phyloP scores from a whole-genome alignment of 2,113 vertebrate genomes.

The Nestor notabilis region DNA sequence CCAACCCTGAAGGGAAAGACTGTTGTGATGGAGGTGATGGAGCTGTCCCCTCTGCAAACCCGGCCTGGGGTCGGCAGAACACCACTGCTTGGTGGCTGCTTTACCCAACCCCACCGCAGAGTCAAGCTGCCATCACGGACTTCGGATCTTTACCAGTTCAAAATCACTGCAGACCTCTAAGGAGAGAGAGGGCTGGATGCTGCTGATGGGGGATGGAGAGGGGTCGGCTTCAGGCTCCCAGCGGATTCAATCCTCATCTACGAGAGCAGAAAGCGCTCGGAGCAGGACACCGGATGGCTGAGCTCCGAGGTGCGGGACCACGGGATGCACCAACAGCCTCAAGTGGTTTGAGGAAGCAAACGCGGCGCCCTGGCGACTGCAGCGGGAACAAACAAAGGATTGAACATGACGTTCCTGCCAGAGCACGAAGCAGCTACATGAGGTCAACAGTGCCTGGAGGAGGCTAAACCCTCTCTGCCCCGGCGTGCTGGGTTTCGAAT shows the following conservation, averaged over 20 bases:
- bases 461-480: not conserved
- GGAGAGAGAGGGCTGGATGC: not conserved
- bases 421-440: not conserved
- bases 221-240: not conserved
- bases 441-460: accelerated
- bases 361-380: not conserved
- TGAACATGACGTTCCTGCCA: not conserved
- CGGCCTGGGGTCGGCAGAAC: not conserved
- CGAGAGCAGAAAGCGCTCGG: accelerated
- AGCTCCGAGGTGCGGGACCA: accelerated
- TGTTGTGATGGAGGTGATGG: not conserved
- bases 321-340: accelerated
- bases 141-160: not conserved
- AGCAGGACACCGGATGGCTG: accelerated
- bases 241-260: accelerated
- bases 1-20: not conserved
- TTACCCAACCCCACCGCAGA: accelerated
- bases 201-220: not conserved
- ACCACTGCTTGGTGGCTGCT: accelerated
- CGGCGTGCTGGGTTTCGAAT: accelerated
- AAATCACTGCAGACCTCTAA: not conserved
- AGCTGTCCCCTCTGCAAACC: not conserved
- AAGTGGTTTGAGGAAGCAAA: not conserved
- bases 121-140: not conserved
- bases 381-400: not conserved